Evolutionary conservation across 2,888 invertebrate species (phyloP).

Genomic region (Sympetrum striolatum): DNA sequence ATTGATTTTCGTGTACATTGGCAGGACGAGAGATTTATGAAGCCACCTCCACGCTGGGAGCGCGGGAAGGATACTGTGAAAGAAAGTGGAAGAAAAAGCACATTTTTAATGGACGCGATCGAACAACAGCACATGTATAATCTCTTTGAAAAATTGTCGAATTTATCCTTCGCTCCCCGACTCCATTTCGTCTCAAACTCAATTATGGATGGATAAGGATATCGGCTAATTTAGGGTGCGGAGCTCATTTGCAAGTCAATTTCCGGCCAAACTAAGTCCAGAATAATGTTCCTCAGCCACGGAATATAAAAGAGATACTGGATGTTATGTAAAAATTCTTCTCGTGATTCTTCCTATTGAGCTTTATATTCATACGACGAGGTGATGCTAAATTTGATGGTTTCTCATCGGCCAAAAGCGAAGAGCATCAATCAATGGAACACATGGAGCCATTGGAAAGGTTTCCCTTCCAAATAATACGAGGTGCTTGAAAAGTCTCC

Average conservation of each 20-base stretch:
- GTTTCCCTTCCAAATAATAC: no score
- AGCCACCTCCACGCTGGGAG: neutral
- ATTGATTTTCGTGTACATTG: neutral
- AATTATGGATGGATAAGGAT: constrained; percentile 29
- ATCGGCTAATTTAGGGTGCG: constrained; percentile 29
- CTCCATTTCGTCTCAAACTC: constrained; percentile 29
- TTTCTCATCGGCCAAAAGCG: neutral
- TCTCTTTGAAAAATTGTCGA: constrained; percentile 12
- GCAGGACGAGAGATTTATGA: constrained; percentile 21
- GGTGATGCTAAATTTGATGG: constrained; percentile 1
- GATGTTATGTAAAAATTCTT: constrained; percentile 16
- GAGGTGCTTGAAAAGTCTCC: neutral
- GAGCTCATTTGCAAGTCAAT: constrained; percentile 28
- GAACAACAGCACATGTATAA: neutral
- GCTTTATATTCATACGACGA: neutral
- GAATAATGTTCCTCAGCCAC: neutral
- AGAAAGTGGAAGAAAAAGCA: neutral
- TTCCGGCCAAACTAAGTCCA: constrained; percentile 9
- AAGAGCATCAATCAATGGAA: neutral
- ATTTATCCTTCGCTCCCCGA: neutral
- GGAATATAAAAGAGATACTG: neutral
- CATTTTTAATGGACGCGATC: constrained; percentile 11
- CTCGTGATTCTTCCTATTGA: neutral
- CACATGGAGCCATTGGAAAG: no score
- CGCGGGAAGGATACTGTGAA: neutral